Evolutionary conservation across 2,888 invertebrate species (phyloP), one percentile per base, ranked within the genome.

Genomic region (Meandrusa payeni): DNA sequence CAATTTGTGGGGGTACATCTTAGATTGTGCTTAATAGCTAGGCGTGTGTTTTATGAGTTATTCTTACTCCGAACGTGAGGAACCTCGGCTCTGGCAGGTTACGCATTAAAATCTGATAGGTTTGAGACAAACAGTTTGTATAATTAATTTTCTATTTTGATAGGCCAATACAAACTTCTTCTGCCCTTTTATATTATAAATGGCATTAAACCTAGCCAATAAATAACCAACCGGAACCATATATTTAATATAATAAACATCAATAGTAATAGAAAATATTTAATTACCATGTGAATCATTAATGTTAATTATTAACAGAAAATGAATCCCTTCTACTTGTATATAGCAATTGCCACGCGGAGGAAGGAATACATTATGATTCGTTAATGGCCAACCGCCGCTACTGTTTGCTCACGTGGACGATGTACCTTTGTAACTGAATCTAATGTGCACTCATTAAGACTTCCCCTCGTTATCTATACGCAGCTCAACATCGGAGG

Each of bases 331-430:
- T 37, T 43, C 37, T 20, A 31, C 13, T 19, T 37, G 3, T 22
- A 32, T 5, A 20, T 6, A 15, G 23, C 22, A 20, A 38, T 32
- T 32, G 17, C 17, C 28, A 12, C 17, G 11, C 12, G 10, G n/a
- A 44, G 37, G 20, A 38, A 24, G 36, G 36, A 26, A 38, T 43
- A 32, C 29, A 32, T 43, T 43, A 37, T 11, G 15, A 38, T 27
- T 42, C 31, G 34, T 20, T 50, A 55, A 55, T 60, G 58, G 57
- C 61, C 64, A 53, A 51, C 48, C 52, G 57, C 54, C 59, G 52
- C 64, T 57, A 58, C 49, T 58, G 66, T 77, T 71, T 66, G 63
- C 63, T 66, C 69, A 73, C 64, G 64, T 71, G 69, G 59, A 59
- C 55, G 48, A 15, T 26, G 46, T 47, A 43, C 37, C 48, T 45